Base-by-base conservation (phyloP, 2,797 vertebrate genomes). In the Lepidocolaptes lacrymiger region DNA sequence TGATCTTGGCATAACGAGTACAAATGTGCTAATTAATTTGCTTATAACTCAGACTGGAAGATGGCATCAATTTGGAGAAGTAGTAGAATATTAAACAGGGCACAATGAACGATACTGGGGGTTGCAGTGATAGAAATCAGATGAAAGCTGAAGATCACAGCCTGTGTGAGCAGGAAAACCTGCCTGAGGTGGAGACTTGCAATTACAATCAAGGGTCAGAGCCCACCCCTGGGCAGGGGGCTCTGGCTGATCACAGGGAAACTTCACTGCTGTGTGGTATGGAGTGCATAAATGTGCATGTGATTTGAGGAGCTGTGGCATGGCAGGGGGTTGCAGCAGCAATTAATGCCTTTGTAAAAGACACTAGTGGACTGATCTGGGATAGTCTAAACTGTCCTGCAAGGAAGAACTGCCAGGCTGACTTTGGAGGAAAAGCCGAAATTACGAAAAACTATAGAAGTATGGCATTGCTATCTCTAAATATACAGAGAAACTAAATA, bases 21-120 rank as follows among this genome's bases (percentile, higher is more conserved):
- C 74, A 87, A 93, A 92, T 59, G 87, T 91, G 87, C 41, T 93
- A 94, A 96, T 93, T 89, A 91, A 91, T 88, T 92, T 94, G 36
- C 78, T 87, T 93, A 36, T 85, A 96, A 82, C 74, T 79, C 44
- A 76, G 52, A 59, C 61, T 85, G 63, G 71, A 93, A 76, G 87
- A 91, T 82, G 19, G 73, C 74, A 96, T 92, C 51, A 87, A 56
- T 91, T 79, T 93, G 87, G 59, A 82, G 88, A 68, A 64, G 51
- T n/a, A 86, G 44, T 52, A 63, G 72, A 89, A 79, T 89, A 68
- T 73, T 85, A 85, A 93, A 34, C 5, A 69, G 54, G 51, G 27
- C 74, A 58, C 28, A 89, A 76, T 0, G 10, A 54, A 32, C 61
- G 20, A 36, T 72, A 68, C 34, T 58, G 64, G 71, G 44, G n/a